A percentile compares a stretch with the other conserved stretches of the same genome.
These are phyloP conservation scores for Schizaphis graminum DNA, from an alignment of 2,888 invertebrate genomes.

Conservation along the genomic window DNA sequence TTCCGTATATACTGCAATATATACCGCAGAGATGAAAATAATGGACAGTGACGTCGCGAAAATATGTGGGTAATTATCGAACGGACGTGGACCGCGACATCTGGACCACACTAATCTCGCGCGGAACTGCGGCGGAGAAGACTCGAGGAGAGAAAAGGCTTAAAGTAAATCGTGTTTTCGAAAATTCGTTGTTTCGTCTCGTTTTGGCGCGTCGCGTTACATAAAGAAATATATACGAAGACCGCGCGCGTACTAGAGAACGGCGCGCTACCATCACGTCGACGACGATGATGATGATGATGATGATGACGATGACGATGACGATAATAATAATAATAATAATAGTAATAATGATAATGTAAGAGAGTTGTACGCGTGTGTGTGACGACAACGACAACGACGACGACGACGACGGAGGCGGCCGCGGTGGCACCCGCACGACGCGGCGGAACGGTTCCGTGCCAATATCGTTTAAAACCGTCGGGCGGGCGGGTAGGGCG, in stretches of 20 bases:
- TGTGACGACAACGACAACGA: neutral
- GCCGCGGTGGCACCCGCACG: conserved; percentile 23
- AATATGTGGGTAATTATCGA: neutral
- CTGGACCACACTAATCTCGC: neutral
- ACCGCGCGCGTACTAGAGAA: neutral
- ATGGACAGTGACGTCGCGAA: neutral
- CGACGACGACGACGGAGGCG: neutral
- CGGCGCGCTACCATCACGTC: neutral
- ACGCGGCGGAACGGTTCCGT: conserved; percentile 39
- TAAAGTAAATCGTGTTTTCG: neutral
- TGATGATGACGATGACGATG: neutral
- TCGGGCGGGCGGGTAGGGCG: neutral
- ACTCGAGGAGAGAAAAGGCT: neutral
- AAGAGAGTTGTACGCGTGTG: neutral
- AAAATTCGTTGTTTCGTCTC: neutral
- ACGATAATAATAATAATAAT: neutral
- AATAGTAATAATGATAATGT: neutral
- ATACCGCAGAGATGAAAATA: neutral
- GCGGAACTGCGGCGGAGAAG: neutral
- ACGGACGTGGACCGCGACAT: neutral
- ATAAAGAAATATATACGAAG: neutral
- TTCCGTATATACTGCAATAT: neutral
- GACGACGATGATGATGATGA: neutral
- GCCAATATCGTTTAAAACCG: conserved; percentile 53
- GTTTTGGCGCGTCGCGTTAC: neutral